Conservation (phyloP, 2,797 vertebrate species). For the Scolopax bukidnonensis region DNA sequence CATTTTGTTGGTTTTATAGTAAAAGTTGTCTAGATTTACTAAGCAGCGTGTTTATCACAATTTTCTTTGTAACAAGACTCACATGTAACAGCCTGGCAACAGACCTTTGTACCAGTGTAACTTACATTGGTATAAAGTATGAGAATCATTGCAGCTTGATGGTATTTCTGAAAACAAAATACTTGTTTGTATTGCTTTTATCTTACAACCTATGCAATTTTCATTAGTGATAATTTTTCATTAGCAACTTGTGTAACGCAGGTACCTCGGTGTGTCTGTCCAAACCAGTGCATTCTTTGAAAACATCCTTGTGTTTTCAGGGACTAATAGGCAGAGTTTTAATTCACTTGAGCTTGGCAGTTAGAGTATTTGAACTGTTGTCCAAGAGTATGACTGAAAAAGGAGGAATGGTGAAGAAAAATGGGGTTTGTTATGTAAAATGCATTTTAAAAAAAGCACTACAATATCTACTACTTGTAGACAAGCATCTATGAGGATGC, state of each 20-base stretch:
- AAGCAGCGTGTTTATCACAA: background rate
- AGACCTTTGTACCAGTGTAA: background rate
- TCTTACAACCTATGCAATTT: background rate
- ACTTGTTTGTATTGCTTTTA: background rate
- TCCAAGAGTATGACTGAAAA: background rate
- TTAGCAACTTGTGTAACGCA: background rate
- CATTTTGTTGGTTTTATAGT: background rate
- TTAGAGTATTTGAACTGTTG: background rate
- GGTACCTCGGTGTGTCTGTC: background rate
- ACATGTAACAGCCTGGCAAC: background rate
- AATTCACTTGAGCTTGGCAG: background rate
- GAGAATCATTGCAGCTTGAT: background rate
- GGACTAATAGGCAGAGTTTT: background rate
- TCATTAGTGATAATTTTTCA: background rate
- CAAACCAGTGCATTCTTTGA: background rate
- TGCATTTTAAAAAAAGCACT: background rate
- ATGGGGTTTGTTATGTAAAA: background rate
- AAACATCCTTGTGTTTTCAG: background rate
- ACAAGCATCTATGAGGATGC: background rate
- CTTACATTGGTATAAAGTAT: background rate
- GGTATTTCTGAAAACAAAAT: background rate
- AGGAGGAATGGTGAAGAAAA: background rate
- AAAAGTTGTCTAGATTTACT: background rate
- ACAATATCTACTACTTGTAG: background rate
- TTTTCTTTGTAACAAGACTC: background rate